These are phyloP conservation scores for Pristis pectinata DNA, from an alignment of 2,797 vertebrate genomes.

Conservation along the genomic window DNA sequence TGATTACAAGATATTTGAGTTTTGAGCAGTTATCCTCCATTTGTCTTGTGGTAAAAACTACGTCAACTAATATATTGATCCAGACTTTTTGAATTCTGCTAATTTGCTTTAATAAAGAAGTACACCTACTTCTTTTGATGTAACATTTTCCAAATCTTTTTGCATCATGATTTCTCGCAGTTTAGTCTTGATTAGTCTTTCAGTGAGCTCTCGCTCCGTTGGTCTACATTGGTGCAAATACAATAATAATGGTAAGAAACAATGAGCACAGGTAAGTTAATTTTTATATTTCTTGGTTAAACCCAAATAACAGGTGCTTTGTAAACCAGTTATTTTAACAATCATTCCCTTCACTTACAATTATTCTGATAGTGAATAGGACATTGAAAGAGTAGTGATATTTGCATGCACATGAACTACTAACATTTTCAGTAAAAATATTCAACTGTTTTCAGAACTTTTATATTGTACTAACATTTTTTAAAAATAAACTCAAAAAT, in stretches of 20 bases:
- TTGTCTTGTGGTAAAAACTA: not conserved
- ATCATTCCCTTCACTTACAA: not conserved
- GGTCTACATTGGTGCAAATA: conserved; percentile 60
- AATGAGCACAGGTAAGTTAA: not conserved
- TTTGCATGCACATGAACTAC: not conserved
- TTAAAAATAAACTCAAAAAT: not conserved
- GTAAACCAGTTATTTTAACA: not conserved
- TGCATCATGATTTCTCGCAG: conserved; percentile 98
- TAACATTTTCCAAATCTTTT: conserved; percentile 95
- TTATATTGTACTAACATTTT: not conserved
- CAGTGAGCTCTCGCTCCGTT: conserved; percentile 86
- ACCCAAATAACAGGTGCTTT: not conserved
- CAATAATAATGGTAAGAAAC: not conserved
- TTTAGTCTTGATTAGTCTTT: conserved; percentile 82
- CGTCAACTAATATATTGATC: not conserved
- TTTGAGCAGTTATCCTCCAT: not conserved
- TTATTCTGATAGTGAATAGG: not conserved
- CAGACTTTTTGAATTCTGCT: not conserved
- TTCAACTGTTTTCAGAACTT: not conserved
- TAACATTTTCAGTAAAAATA: not conserved
- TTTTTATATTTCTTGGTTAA: not conserved
- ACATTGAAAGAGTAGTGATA: not conserved
- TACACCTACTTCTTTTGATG: conserved; percentile 82
- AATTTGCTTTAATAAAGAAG: not conserved
- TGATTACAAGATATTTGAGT: not conserved